Base-by-base conservation (phyloP, 2,888 invertebrate species). In the Leucophenga maculata region DNA sequence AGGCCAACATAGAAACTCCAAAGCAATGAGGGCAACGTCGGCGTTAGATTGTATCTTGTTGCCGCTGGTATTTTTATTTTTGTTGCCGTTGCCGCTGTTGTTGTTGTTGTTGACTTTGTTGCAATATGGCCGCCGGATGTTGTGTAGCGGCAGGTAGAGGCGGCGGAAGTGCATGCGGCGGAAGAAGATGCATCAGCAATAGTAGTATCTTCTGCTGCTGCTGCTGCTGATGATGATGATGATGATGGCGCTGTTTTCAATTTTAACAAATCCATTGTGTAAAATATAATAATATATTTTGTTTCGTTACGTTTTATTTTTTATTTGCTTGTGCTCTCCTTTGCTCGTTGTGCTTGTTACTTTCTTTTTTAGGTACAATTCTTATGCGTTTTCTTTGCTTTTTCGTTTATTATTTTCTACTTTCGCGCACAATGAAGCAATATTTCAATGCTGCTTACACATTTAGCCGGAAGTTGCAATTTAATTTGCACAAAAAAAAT, bases 221-320 rank as follows among this genome's bases (percentile, higher is more conserved):
- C 60, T 64, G 69, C 39, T 59, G 65, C 16, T 54, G 39, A 16
- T 66, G 50, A 69, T 65, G 74, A 69, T 69, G 71, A 65, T 68
- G 69, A 62, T 68, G 72, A 60, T 65, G 65, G 31, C 26, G 52
- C 72, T 74, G 79, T 70, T 75, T 73, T 76, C 71, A 77, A 71
- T 75, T 77, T 77, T 67, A 72, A 67, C 78, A 78, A 78, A 86
- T 82, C 78, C 85, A 84, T 85, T 78, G 74, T 78, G 75, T 71
- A 73, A 68, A 71, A 65, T 74, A 74, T 77, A 75, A 69, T 66
- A 77, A 76, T 77, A 67, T 54, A 67, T 66, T 62, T 72, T 72
- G 69, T 69, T 57, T 26, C 14, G 44, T 6, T n/a, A 26, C 26
- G 26, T 26, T 39, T 39, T 39, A 18, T 20, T 8, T 20, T 52